Conservation (phyloP, 2,888 invertebrate species). For the Latrodectus hesperus region DNA sequence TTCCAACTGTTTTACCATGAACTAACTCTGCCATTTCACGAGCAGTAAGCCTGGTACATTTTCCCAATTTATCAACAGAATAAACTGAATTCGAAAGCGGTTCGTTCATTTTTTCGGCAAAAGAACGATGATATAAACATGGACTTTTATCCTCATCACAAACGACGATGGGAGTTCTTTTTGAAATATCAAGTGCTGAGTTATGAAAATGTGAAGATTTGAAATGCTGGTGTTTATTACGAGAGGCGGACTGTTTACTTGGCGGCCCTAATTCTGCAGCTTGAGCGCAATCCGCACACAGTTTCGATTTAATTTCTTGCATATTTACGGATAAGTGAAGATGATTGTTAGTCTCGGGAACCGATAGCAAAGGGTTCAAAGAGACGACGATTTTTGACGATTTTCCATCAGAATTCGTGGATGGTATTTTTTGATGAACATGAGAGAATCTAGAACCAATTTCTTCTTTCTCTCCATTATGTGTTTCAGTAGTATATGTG, state of each 20-base stretch:
- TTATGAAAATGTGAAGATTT: background rate
- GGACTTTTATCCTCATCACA: constrained; percentile 17
- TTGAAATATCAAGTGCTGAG: constrained; percentile 12
- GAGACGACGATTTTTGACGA: constrained; percentile 1
- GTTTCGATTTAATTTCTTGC: constrained; percentile 48
- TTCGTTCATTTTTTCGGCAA: background rate
- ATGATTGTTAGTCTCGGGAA: background rate
- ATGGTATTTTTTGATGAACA: background rate
- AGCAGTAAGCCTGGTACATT: constrained; percentile 53
- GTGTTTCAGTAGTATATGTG: background rate
- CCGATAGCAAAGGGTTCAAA: constrained; percentile 17
- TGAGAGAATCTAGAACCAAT: background rate
- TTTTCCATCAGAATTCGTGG: background rate
- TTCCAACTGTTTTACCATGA: constrained; percentile 28
- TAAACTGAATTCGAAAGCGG: background rate
- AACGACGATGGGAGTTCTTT: constrained; percentile 7
- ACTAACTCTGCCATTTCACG: constrained; percentile 61
- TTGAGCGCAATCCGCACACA: constrained; percentile 43
- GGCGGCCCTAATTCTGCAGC: constrained; percentile 44
- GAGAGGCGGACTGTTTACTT: constrained; percentile 42
- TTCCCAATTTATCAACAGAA: background rate
- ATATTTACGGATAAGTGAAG: constrained; percentile 13
- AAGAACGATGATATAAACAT: constrained; percentile 7
- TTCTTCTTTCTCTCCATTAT: background rate
- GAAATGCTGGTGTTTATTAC: constrained; percentile 14